Base-by-base conservation (phyloP, 2,797 vertebrate genomes). In the Enteromius thamalakanensis region DNA sequence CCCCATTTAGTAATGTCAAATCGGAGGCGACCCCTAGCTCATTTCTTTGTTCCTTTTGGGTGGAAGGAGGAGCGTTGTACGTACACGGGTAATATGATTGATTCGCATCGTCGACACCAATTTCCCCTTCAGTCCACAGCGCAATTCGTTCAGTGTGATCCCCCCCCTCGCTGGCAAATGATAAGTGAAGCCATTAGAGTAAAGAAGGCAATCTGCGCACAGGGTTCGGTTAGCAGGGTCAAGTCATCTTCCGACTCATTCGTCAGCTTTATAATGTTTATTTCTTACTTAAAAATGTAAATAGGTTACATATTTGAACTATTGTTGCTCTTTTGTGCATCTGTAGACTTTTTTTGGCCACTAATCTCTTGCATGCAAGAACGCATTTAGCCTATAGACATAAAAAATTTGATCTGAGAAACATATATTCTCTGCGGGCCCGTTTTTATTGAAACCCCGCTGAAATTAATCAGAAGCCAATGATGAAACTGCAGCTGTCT, bases 111-210 rank as follows among this genome's bases (percentile, higher is more conserved):
- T 84, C 84, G 79, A 40, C 82, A 76, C 80, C 84, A 83, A 81
- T 85, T 85, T 84, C 85, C 86, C 86, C 79, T 87, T 84, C 81
- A 82, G 84, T 87, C 85, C 83, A 51, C 37, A 53, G 60, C 51
- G 37, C 84, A 81, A 83, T 85, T 81, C 42, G 74, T 85, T 83
- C 86, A 55, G 76, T 76, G 19, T 82, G 51, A 72, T 76, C 77
- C 65, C 67, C 64, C 79, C 42, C 45, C 29, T 23, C 49, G 40
- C 67, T 65, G 45, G 71, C 29, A 85, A 87, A 89, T 88, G 88
- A 89, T 89, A 86, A 89, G 87, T 89, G 88, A 87, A 87, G 85
- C 87, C 86, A 89, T 89, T 89, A 89, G 84, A 86, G 83, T 85
- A 85, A 89, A 85, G 70, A 88, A 86, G 84, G 77, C 85, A 81